These are phyloP conservation scores for Laterallus jamaicensis DNA, from an alignment of 2,113 vertebrate genomes.

Conservation along the genomic window DNA sequence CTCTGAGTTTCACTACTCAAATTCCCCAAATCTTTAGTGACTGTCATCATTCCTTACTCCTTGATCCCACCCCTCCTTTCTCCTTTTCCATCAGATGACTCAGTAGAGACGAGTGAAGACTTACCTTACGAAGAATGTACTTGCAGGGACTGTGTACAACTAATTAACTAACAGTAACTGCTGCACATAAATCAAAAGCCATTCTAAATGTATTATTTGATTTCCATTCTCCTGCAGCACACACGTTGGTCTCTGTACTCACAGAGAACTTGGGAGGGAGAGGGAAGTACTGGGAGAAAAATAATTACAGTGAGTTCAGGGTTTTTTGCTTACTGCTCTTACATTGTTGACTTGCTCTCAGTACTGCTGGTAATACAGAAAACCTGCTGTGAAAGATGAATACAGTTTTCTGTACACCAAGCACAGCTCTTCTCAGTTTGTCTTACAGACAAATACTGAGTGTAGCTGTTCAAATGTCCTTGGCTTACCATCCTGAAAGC, in stretches of 20 bases:
- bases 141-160: neutral
- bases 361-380: neutral
- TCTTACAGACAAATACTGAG: neutral
- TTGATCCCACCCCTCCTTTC: neutral
- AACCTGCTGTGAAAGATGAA: neutral
- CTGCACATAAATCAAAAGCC: neutral
- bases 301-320: neutral
- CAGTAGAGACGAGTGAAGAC: neutral
- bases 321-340: neutral
- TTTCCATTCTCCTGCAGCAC: neutral
- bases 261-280: neutral
- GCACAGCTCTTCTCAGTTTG: neutral
- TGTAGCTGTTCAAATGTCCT: neutral
- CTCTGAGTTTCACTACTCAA: neutral
- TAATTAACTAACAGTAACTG: neutral
- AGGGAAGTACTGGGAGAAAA: neutral
- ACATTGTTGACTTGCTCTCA: neutral
- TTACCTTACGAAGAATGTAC: neutral
- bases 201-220: neutral
- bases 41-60: neutral
- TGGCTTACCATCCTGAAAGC: neutral
- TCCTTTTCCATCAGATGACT: neutral
- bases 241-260: neutral
- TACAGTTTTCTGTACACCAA: neutral
- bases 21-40: neutral